A percentile compares a stretch with the other conserved stretches of the same genome.
Conservation (phyloP, 2,113 vertebrate species). For the Parus major region DNA sequence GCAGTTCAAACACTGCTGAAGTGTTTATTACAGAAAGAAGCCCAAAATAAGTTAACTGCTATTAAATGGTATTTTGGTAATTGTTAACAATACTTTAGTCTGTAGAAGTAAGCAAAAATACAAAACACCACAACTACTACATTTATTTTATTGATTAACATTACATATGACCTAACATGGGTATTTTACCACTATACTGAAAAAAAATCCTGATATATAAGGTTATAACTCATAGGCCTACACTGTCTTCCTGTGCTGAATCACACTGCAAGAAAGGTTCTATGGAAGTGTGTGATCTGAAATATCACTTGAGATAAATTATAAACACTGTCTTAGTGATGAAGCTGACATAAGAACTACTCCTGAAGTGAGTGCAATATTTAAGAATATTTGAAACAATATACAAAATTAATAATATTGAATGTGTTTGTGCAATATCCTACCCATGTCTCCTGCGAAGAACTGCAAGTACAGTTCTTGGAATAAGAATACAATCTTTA, state of each 20-base stretch:
- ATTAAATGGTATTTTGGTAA: background rate
- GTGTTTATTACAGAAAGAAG: background rate
- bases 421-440: background rate
- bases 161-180: accelerated
- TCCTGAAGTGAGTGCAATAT: background rate
- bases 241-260: accelerated
- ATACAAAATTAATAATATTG: background rate
- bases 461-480: background rate
- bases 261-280: background rate
- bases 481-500: background rate
- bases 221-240: background rate
- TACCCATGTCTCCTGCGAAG: background rate
- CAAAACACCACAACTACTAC: background rate
- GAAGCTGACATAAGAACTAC: background rate
- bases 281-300: background rate
- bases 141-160: background rate
- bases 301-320: background rate
- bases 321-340: background rate
- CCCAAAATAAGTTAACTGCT: background rate
- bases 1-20: background rate
- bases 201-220: background rate
- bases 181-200: background rate
- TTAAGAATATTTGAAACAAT: background rate
- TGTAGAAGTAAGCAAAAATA: background rate
- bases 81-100: background rate